Base-by-base conservation (phyloP, 2,888 invertebrate genomes). In the Dryococelus australis region DNA sequence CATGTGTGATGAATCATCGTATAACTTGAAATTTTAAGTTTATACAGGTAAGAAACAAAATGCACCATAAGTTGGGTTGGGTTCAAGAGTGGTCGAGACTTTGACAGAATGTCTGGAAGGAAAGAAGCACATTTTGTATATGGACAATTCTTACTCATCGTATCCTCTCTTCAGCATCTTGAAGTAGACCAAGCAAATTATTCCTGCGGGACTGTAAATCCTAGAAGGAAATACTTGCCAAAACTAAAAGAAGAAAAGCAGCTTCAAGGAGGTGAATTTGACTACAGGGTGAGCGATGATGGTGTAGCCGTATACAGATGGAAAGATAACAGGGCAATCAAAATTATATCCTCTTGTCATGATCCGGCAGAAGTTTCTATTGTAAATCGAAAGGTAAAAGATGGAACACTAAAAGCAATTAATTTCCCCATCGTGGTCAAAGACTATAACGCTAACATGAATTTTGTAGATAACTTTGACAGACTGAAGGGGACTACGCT, bases 251-350 rank as follows among this genome's bases (percentile, higher is more conserved):
- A n/a, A 9, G 83, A 43, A 16, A 83, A 83, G 26, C 83, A 83
- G 26, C 83, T 83, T 83, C 12, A 83, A 83, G 20, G 83, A 20
- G 83, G 83, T 6, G 83, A 83, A 20, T 83, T 83, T 83, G 83
- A 83, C 24, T 83, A 5, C n/a, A 8, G 83, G 10, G 83, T 83
- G 24, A 83, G 83, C n/a, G 26, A 35, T 13, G 83, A 83, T 10
- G 83, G 83, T 13, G 28, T 83, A 26, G 26, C 83, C n/a, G 83
- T 83, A n/a, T 83, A 83, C 27, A 83, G 12, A 43, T 83, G 28
- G 83, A 83, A 83, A 20, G 83, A 28, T 20, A 83, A 83, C 83
- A 83, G 26, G 83, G 12, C 83, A 83, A n/a, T 83, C 8, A 83
- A 83, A 5, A 13, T 27, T 8, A 83, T 83, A 13, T 26, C 9